These are phyloP conservation scores for Zalophus californianus DNA, from an alignment of 2,797 vertebrate genomes.

Conservation along the genomic window DNA sequence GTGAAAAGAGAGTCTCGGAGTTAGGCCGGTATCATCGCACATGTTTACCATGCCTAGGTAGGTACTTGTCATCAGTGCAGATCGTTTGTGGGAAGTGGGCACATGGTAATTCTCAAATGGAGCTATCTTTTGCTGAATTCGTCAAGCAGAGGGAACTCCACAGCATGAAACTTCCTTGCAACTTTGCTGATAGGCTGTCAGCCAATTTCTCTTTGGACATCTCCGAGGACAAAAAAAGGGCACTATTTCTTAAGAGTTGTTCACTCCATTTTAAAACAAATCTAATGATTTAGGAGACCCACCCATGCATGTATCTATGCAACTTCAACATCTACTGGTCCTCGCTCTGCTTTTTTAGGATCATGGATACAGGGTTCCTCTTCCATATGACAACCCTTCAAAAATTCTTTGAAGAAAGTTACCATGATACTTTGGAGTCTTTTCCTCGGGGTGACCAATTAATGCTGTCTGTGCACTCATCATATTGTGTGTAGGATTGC, in stretches of 20 bases:
- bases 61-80: background rate
- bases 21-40: background rate
- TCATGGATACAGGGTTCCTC: background rate
- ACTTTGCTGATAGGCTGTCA: background rate
- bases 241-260: background rate
- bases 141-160: background rate
- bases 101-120: background rate
- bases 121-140: background rate
- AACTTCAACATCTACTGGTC: background rate
- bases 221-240: background rate
- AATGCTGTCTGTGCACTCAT: background rate
- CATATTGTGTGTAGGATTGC: background rate
- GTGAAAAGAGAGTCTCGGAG: background rate
- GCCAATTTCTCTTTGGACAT: background rate
- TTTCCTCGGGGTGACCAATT: background rate
- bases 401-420: slow-evolving; percentile 4
- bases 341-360: background rate
- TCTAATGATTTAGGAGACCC: background rate
- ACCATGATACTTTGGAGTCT: background rate
- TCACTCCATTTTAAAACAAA: background rate
- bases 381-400: background rate
- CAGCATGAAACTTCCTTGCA: background rate
- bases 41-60: background rate
- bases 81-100: background rate
- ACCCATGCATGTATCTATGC: background rate